phyloP scores from a whole-genome alignment of 2,113 vertebrate species.

The Mirza zaza region DNA sequence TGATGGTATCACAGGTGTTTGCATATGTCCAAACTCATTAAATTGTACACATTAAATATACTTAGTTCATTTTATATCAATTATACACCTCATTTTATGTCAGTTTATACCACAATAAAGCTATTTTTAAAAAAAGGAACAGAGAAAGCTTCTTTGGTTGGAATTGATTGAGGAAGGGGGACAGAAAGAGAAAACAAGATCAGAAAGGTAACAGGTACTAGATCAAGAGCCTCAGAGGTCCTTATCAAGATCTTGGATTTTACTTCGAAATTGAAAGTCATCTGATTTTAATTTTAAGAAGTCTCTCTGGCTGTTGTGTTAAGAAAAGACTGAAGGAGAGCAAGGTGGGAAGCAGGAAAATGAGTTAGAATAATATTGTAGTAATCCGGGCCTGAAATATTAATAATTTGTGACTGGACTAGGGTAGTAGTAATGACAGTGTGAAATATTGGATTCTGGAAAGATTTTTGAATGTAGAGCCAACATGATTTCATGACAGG shows the following conservation, averaged over 20 bases:
- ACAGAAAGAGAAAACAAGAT: not conserved
- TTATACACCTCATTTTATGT: not conserved
- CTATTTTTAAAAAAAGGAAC: not conserved
- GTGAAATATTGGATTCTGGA: not conserved
- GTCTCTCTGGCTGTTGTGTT: not conserved
- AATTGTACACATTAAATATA: not conserved
- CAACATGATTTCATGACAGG: not conserved
- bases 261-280: not conserved
- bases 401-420: not conserved
- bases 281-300: not conserved
- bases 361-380: not conserved
- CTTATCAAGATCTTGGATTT: conserved; percentile 2
- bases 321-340: not conserved
- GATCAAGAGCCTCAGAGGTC: not conserved
- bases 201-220: not conserved
- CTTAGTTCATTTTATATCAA: not conserved
- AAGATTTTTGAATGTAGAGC: not conserved
- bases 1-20: not conserved
- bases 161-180: not conserved
- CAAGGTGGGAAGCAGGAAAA: not conserved
- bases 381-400: not conserved
- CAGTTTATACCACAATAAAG: not conserved
- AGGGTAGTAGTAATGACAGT: not conserved
- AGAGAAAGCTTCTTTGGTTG: not conserved
- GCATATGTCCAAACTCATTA: not conserved